Conservation (phyloP, 2,888 invertebrate genomes). For the Hypselothyrea guttata region DNA sequence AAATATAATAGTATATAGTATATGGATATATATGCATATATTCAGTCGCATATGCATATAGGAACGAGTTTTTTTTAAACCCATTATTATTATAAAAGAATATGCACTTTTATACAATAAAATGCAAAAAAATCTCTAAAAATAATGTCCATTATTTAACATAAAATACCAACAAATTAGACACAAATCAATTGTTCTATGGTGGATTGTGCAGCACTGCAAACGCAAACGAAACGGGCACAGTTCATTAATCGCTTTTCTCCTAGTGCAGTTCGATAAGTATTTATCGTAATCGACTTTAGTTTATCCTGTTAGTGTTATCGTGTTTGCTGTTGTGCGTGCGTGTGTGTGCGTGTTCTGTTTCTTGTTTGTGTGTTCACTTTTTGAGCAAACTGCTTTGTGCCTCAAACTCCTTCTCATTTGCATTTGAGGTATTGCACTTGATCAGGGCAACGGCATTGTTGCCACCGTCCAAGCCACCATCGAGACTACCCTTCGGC, state of each 20-base stretch:
- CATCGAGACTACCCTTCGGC: slow-evolving; percentile 51
- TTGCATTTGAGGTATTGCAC: slow-evolving; percentile 70
- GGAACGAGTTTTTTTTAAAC: no score
- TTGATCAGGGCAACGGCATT: slow-evolving; percentile 68
- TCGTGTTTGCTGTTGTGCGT: slow-evolving; percentile 17
- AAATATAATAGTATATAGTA: slow-evolving; percentile 31
- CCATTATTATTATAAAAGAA: no score
- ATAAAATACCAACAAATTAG: slow-evolving; percentile 41
- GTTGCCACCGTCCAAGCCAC: slow-evolving; percentile 46
- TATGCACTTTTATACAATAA: slow-evolving; percentile 41
- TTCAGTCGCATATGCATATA: slow-evolving; percentile 10
- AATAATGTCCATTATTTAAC: slow-evolving; percentile 36
- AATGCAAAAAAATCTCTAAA: slow-evolving; percentile 48
- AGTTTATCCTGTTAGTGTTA: slow-evolving; percentile 5
- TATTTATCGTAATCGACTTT: not conserved
- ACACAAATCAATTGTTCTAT: slow-evolving; percentile 33
- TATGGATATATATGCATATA: slow-evolving; percentile 20
- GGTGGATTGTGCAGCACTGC: slow-evolving; percentile 57
- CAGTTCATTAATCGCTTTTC: no score
- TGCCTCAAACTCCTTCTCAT: slow-evolving; percentile 78
- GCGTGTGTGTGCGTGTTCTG: slow-evolving; percentile 11
- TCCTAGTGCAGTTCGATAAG: slow-evolving; percentile 46
- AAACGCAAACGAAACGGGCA: slow-evolving; percentile 70
- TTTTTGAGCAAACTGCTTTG: slow-evolving; percentile 74
- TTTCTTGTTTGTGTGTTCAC: slow-evolving; percentile 23